Evolutionary conservation across 2,888 invertebrate species (phyloP).

Genomic region (Agriopis marginaria): DNA sequence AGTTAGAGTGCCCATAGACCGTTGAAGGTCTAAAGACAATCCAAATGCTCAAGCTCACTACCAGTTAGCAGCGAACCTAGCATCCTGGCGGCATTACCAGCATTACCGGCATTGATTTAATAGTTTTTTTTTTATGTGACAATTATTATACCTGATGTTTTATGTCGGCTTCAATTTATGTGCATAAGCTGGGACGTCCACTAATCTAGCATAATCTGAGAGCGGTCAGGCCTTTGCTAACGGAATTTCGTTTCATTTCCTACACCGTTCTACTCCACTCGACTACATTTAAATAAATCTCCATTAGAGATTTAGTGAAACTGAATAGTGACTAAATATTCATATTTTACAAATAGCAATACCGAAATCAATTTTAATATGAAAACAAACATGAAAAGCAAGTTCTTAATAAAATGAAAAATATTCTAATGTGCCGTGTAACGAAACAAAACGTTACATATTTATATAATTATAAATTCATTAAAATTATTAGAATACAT

Average conservation of each 20-base stretch:
- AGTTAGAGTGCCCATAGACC: no score
- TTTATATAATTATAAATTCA: no score
- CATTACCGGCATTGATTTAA: no score
- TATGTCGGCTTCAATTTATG: conserved; percentile 34
- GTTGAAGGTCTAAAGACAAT: no score
- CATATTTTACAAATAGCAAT: conserved; percentile 22
- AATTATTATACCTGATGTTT: conserved; percentile 4
- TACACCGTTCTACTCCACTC: conserved; percentile 44
- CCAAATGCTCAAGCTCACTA: no score
- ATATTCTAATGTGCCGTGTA: no score
- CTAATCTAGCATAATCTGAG: conserved; percentile 52
- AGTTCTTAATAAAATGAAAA: no score
- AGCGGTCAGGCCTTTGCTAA: conserved; percentile 41
- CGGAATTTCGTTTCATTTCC: conserved; percentile 45
- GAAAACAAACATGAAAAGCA: background rate
- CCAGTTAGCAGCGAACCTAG: no score
- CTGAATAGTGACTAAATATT: conserved; percentile 43
- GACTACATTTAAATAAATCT: conserved; percentile 47
- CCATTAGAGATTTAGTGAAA: conserved; percentile 42
- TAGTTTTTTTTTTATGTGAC: background rate
- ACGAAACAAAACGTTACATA: no score
- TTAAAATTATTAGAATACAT: no score
- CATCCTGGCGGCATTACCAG: no score
- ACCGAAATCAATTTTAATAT: background rate
- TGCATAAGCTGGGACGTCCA: conserved; percentile 36